Conservation (phyloP, 2,888 invertebrate genomes). For the Platycheirus rosarum region DNA sequence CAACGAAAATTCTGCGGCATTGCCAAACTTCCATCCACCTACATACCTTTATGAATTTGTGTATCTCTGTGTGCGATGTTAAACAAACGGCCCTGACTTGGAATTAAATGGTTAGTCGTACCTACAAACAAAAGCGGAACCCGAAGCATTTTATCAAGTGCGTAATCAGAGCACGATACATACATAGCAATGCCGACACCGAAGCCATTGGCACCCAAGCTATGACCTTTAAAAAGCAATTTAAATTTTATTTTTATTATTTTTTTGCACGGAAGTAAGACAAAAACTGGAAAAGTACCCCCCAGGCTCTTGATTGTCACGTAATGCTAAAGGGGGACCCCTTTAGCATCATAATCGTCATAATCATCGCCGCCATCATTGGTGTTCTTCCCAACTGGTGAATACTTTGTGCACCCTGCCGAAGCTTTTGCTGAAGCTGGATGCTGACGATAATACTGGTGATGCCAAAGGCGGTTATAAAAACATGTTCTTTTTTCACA, state of each 20-base stretch:
- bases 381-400: constrained; percentile 49
- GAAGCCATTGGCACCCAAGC: constrained; percentile 34
- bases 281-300: constrained; percentile 33
- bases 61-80: constrained; percentile 3
- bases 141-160: constrained; percentile 36
- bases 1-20: constrained; percentile 35
- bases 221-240: constrained; percentile 53
- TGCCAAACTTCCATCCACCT: constrained; percentile 1
- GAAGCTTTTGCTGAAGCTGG: constrained; percentile 23
- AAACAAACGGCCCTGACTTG: constrained; percentile 38
- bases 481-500: constrained; percentile 34
- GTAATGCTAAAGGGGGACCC: constrained; percentile 25
- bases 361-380: constrained; percentile 25
- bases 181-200: not conserved
- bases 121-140: constrained; percentile 25
- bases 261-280: constrained; percentile 25
- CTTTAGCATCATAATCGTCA: constrained; percentile 25
- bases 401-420: constrained; percentile 50
- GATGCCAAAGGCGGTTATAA: constrained; percentile 37
- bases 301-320: constrained; percentile 38
- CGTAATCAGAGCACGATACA: constrained; percentile 27
- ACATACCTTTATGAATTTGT: not conserved
- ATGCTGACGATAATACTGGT: constrained; percentile 16
- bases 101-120: constrained; percentile 45
- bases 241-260: constrained; percentile 36